Percentiles rank a stretch among this genome's conserved stretches.
phyloP scores from a whole-genome alignment of 2,113 vertebrate species.

The Ictalurus furcatus region DNA sequence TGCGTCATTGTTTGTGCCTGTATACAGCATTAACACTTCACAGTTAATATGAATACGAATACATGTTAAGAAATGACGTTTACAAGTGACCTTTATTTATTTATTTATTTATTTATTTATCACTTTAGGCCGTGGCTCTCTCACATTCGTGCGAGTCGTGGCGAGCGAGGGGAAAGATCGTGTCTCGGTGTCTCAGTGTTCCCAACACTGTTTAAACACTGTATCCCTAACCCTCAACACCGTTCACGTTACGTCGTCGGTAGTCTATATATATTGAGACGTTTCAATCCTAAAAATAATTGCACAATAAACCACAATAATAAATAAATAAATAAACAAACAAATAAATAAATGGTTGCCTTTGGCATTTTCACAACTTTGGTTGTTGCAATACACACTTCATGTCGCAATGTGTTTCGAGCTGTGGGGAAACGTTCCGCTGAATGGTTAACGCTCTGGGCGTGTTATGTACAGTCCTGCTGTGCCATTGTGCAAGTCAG shows the following conservation, averaged over 20 bases:
- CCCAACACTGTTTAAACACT: neutral
- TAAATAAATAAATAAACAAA: neutral
- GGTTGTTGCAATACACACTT: neutral
- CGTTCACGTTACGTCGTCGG: neutral
- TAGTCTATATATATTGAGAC: neutral
- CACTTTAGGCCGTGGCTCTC: no score
- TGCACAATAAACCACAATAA: no score
- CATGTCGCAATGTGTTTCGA: neutral
- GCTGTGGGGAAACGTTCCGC: neutral
- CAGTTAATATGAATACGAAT: neutral
- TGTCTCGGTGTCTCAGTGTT: neutral
- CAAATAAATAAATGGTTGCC: neutral
- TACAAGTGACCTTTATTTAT: no score
- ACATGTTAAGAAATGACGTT: neutral
- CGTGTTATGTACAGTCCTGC: neutral
- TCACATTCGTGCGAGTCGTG: no score
- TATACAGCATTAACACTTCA: neutral
- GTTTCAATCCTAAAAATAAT: no score
- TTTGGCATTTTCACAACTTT: neutral
- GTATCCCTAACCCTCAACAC: no score
- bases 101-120: no score
- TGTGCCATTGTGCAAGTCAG: slow-evolving; percentile 31
- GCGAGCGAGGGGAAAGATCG: no score
- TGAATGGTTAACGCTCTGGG: slow-evolving; percentile 17
- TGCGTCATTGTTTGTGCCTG: neutral